A percentile compares a stretch with the other conserved stretches of the same genome.
Evolutionary conservation across 2,797 vertebrate species (phyloP).

Genomic region (Syngnathus acus): DNA sequence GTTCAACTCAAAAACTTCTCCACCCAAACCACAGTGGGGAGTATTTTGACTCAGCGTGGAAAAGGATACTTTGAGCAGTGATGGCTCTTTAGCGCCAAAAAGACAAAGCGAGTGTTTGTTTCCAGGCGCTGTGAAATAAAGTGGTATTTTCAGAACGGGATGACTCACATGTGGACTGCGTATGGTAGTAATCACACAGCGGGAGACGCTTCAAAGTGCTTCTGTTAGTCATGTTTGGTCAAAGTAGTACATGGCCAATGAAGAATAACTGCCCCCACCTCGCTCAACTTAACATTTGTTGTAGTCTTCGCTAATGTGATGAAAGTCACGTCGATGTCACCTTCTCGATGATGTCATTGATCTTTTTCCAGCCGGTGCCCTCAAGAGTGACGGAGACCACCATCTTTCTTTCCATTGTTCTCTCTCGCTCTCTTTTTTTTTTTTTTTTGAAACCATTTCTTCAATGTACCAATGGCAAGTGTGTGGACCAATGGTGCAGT

Average conservation of each 20-base stretch:
- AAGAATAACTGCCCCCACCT: neutral
- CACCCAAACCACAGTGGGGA: neutral
- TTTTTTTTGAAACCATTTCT: constrained; percentile 4
- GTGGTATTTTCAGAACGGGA: neutral
- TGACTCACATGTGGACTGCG: neutral
- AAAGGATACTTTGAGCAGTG: neutral
- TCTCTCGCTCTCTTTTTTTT: too few relatives aligned
- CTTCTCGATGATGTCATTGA: too few relatives aligned
- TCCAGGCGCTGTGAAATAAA: neutral
- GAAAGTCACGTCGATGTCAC: too few relatives aligned
- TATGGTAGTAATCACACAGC: neutral
- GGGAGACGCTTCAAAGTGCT: neutral
- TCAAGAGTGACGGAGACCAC: neutral
- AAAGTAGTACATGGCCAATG: neutral
- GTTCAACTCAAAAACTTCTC: neutral
- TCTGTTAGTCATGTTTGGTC: neutral
- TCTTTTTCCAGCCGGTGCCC: too few relatives aligned
- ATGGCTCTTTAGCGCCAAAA: neutral
- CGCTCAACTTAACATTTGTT: too few relatives aligned
- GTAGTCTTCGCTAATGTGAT: too few relatives aligned
- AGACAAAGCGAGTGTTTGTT: neutral
- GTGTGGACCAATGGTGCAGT: constrained; percentile 47
- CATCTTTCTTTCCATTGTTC: constrained; percentile 31
- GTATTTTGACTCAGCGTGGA: neutral
- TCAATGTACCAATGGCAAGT: constrained; percentile 27